phyloP scores from a whole-genome alignment of 2,888 invertebrate genomes.

The Eulithis testata region DNA sequence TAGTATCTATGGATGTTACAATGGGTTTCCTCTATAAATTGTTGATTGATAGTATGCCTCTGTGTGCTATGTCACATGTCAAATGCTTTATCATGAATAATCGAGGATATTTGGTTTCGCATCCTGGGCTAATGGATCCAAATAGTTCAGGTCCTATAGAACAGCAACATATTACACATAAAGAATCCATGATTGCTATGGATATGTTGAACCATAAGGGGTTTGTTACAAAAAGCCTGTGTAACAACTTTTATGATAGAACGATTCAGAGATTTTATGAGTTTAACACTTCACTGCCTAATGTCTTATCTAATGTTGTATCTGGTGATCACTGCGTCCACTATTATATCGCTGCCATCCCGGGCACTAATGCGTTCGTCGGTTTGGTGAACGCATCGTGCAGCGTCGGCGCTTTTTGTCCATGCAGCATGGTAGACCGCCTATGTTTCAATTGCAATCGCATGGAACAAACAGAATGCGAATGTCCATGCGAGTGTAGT shows the following conservation, averaged over 20 bases:
- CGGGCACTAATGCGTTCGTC: slow-evolving; percentile 94
- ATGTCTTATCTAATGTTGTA: slow-evolving; percentile 91
- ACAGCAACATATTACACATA: slow-evolving; percentile 94
- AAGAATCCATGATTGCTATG: slow-evolving; percentile 95
- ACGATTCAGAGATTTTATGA: slow-evolving; percentile 93
- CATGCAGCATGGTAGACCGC: slow-evolving; percentile 95
- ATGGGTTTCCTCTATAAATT: slow-evolving; percentile 93
- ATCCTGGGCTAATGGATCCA: slow-evolving; percentile 91
- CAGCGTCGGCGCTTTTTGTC: slow-evolving; percentile 93
- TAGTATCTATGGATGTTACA: slow-evolving; percentile 94
- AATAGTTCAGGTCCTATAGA: slow-evolving; percentile 89
- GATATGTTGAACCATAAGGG: slow-evolving; percentile 94
- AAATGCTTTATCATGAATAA: slow-evolving; percentile 96
- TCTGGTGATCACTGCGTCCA: slow-evolving; percentile 95
- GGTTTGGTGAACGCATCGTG: slow-evolving; percentile 95
- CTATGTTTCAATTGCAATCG: slow-evolving; percentile 96
- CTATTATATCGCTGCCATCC: slow-evolving; percentile 92
- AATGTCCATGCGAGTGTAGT: slow-evolving; percentile 97
- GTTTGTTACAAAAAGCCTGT: slow-evolving; percentile 92
- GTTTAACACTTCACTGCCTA: slow-evolving; percentile 91
- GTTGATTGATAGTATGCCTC: slow-evolving; percentile 88
- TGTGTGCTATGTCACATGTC: slow-evolving; percentile 87
- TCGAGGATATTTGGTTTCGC: slow-evolving; percentile 94
- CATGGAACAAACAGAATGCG: slow-evolving; percentile 97
- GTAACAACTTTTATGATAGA: slow-evolving; percentile 93